These are phyloP conservation scores for Schizaphis graminum DNA, from an alignment of 2,888 invertebrate genomes.

Conservation along the genomic window DNA sequence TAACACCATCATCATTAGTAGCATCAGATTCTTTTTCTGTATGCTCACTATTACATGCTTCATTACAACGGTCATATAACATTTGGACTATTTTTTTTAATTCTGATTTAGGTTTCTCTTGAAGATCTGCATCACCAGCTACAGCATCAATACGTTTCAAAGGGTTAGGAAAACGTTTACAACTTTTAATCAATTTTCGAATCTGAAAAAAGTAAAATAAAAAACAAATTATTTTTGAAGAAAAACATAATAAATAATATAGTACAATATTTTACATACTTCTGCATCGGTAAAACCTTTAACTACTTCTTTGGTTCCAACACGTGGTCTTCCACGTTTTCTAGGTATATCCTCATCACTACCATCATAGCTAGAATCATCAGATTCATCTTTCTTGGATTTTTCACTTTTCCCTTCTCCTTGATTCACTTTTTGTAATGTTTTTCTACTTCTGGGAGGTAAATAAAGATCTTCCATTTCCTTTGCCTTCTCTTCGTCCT, in stretches of 20 bases:
- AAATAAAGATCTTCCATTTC: slow-evolving; percentile 95
- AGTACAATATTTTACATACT: slow-evolving; percentile 71
- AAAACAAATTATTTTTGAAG: slow-evolving; percentile 10
- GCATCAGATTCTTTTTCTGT: slow-evolving; percentile 73
- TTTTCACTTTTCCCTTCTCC: slow-evolving; percentile 72
- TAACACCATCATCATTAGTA: slow-evolving; percentile 70
- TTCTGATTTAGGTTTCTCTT: slow-evolving; percentile 94
- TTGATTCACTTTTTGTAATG: slow-evolving; percentile 79
- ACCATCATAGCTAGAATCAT: slow-evolving; percentile 76
- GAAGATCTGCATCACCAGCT: slow-evolving; percentile 96
- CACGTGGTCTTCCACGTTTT: slow-evolving; percentile 86
- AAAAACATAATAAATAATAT: background rate
- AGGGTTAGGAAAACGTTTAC: slow-evolving; percentile 93
- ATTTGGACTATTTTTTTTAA: slow-evolving; percentile 88
- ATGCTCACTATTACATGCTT: slow-evolving; percentile 78
- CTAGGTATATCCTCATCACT: slow-evolving; percentile 82
- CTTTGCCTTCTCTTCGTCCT: slow-evolving; percentile 90
- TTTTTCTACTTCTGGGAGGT: slow-evolving; percentile 88
- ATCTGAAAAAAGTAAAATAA: slow-evolving; percentile 73
- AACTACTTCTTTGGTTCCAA: slow-evolving; percentile 83
- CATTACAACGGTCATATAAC: slow-evolving; percentile 84
- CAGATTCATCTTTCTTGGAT: slow-evolving; percentile 73
- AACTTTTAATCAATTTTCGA: slow-evolving; percentile 92
- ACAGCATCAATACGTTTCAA: slow-evolving; percentile 92
- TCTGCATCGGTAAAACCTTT: slow-evolving; percentile 91